phyloP scores from a whole-genome alignment of 1,140 invertebrate genomes.

The Metaphire vulgaris region DNA sequence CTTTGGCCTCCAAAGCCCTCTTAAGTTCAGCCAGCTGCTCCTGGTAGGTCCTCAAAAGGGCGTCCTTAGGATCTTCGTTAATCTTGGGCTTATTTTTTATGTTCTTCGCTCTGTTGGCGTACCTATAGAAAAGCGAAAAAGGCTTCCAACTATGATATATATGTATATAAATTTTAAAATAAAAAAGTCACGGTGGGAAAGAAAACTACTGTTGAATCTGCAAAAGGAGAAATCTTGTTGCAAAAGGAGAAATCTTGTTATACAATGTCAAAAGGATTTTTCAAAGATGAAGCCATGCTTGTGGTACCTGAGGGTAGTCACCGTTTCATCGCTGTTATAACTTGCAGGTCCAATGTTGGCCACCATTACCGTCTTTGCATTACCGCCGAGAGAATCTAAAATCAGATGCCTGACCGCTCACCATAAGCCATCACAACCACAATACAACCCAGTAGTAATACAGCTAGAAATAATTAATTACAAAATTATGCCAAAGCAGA shows the following conservation, averaged over 20 bases:
- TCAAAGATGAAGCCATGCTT: too few relatives aligned
- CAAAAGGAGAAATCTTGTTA: too few relatives aligned
- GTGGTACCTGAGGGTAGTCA: slow-evolving; percentile 82
- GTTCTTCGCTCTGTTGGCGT: slow-evolving; percentile 88
- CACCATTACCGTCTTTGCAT: slow-evolving; percentile 94
- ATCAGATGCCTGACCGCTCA: slow-evolving; percentile 27
- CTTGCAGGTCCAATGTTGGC: slow-evolving; percentile 91
- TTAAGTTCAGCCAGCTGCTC: slow-evolving; percentile 67
- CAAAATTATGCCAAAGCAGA: too few relatives aligned
- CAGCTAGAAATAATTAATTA: neutral
- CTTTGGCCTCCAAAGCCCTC: slow-evolving; percentile 47
- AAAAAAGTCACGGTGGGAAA: too few relatives aligned
- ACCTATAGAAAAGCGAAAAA: too few relatives aligned
- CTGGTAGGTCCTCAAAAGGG: slow-evolving; percentile 75
- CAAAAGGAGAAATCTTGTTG: too few relatives aligned
- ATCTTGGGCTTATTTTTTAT: slow-evolving; percentile 93
- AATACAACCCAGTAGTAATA: too few relatives aligned
- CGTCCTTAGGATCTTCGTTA: slow-evolving; percentile 91
- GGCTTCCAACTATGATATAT: too few relatives aligned
- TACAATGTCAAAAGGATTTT: too few relatives aligned
- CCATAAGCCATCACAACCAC: too few relatives aligned
- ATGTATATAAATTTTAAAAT: too few relatives aligned
- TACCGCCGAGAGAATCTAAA: slow-evolving; percentile 82
- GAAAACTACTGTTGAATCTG: too few relatives aligned
- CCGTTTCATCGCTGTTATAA: slow-evolving; percentile 91